A percentile compares a stretch with the other conserved stretches of the same genome.
phyloP scores from a whole-genome alignment of 2,888 invertebrate species.

The Leptopilina myrica region DNA sequence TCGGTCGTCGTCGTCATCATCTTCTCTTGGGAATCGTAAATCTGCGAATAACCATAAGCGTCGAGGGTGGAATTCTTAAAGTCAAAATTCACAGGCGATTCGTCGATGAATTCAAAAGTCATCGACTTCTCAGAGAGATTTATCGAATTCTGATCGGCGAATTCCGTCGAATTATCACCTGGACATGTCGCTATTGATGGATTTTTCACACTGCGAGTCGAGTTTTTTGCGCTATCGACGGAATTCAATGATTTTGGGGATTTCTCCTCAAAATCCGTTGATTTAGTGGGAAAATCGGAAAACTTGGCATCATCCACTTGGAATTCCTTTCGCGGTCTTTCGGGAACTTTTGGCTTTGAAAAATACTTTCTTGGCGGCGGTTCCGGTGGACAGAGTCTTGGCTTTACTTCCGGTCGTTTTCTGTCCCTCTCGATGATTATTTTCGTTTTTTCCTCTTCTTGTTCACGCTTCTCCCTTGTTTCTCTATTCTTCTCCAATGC shows the following conservation, averaged over 20 bases:
- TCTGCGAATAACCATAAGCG: constrained; percentile 50
- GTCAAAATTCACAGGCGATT: constrained; percentile 49
- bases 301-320: too few species aligned
- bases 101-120: constrained; percentile 65
- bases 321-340: constrained; percentile 49
- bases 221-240: too few species aligned
- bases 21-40: constrained; percentile 56
- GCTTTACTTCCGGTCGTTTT: constrained; percentile 55
- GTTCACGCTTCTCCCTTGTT: not conserved
- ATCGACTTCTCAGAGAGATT: constrained; percentile 56
- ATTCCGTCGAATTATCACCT: too few species aligned
- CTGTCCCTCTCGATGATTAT: not conserved
- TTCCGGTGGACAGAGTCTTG: constrained; percentile 70
- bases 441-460: constrained; percentile 27
- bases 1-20: too few species aligned
- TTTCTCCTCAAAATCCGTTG: too few species aligned
- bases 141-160: too few species aligned
- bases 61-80: not conserved
- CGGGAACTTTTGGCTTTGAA: constrained; percentile 62
- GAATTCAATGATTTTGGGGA: too few species aligned
- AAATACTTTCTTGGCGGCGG: constrained; percentile 78
- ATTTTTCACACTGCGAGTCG: too few species aligned
- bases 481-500: too few species aligned
- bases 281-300: too few species aligned
- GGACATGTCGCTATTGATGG: too few species aligned